phyloP scores from a whole-genome alignment of 2,113 vertebrate species.

The Cathartes aura region DNA sequence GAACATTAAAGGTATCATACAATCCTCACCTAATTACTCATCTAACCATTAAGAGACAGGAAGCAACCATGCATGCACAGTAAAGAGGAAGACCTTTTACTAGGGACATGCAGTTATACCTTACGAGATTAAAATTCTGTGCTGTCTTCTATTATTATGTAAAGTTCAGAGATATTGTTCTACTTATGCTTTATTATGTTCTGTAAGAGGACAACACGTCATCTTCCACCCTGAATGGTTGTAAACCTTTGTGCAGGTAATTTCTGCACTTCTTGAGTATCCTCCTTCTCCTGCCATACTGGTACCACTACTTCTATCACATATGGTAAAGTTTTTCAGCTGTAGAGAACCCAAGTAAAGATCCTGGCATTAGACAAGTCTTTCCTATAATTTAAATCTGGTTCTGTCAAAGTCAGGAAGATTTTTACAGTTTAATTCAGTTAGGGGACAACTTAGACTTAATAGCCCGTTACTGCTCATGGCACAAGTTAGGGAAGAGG shows the following conservation, averaged over 20 bases:
- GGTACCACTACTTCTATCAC: not conserved
- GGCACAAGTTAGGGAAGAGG: not conserved
- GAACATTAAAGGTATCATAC: not conserved
- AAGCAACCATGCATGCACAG: not conserved
- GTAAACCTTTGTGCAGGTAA: not conserved
- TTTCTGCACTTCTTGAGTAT: not conserved
- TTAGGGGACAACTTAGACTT: not conserved
- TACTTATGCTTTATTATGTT: not conserved
- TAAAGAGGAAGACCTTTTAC: not conserved
- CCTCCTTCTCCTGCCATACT: not conserved
- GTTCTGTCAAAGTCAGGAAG: not conserved
- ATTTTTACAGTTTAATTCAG: not conserved
- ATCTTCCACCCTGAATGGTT: not conserved
- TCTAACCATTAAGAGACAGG: not conserved
- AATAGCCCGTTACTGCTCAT: not conserved
- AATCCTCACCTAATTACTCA: not conserved
- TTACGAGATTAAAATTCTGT: not conserved
- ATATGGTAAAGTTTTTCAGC: not conserved
- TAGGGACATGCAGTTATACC: not conserved
- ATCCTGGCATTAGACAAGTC: not conserved
- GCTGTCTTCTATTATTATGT: not conserved
- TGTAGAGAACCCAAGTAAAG: not conserved
- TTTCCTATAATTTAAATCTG: not conserved
- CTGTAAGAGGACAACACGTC: not conserved
- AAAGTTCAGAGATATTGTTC: not conserved